These are phyloP conservation scores for Centropus bengalensis DNA, from an alignment of 2,113 vertebrate genomes.

Conservation along the genomic window DNA sequence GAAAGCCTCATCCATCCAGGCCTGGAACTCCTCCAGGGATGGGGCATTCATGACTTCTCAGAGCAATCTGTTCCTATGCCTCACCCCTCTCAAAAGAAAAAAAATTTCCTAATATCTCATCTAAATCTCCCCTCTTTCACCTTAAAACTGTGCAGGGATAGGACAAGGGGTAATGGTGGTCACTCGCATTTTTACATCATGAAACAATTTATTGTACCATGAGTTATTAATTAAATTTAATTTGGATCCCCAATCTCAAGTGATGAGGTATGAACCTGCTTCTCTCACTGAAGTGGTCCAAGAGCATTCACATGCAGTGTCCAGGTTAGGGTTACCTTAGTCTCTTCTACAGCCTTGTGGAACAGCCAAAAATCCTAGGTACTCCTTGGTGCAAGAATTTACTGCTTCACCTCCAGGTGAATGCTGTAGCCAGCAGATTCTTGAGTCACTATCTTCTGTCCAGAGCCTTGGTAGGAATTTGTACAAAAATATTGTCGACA, in stretches of 20 bases:
- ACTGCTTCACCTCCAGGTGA: fast-evolving
- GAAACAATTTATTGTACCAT: too few relatives aligned
- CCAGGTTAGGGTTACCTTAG: background rate
- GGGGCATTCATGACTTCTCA: too few relatives aligned
- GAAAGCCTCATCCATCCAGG: too few relatives aligned
- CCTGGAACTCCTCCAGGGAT: too few relatives aligned
- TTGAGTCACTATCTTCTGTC: background rate
- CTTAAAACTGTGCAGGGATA: too few relatives aligned
- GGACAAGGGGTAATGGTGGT: too few relatives aligned
- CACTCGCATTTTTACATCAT: too few relatives aligned
- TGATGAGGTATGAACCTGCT: background rate
- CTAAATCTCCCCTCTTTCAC: too few relatives aligned
- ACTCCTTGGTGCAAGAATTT: background rate
- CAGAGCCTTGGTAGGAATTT: background rate
- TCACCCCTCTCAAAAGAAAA: too few relatives aligned
- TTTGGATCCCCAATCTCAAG: background rate
- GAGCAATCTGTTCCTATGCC: too few relatives aligned
- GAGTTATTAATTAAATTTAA: background rate
- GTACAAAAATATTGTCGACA: background rate
- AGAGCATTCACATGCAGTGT: background rate
- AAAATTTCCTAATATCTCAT: too few relatives aligned
- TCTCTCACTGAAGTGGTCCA: background rate
- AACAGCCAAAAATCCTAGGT: background rate
- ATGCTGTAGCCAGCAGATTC: background rate
- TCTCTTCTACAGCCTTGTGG: background rate